Evolutionary conservation across 2,113 vertebrate genomes (phyloP).

Genomic region (Psettodes erumei): DNA sequence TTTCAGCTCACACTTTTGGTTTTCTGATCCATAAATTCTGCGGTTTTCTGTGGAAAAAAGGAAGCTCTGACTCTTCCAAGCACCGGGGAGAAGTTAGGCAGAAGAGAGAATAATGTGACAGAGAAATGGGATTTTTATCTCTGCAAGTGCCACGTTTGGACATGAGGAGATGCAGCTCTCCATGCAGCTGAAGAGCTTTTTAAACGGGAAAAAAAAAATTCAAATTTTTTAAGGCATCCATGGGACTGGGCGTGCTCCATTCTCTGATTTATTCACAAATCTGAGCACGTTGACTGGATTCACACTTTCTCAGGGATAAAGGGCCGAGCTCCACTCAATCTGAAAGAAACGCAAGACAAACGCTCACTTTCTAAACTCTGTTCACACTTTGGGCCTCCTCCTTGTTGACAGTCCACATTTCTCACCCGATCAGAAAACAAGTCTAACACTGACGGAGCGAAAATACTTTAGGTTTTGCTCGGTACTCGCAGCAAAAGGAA

Average conservation of each 20-base stretch:
- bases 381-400: neutral
- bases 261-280: slow-evolving; percentile 23
- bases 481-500: slow-evolving; percentile 23
- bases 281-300: neutral
- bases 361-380: neutral
- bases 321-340: slow-evolving; percentile 7
- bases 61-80: too few species aligned
- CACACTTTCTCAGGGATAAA: neutral
- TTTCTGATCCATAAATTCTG: neutral
- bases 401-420: slow-evolving; percentile 9
- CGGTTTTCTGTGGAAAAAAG: too few species aligned
- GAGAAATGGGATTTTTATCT: neutral
- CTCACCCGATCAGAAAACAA: slow-evolving; percentile 21
- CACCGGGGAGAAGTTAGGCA: neutral
- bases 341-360: neutral
- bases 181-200: neutral
- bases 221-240: neutral
- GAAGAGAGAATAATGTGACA: slow-evolving; percentile 4
- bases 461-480: slow-evolving; percentile 33
- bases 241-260: neutral
- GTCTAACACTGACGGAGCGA: slow-evolving; percentile 20
- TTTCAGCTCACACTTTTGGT: neutral
- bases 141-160: neutral
- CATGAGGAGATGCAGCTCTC: neutral
- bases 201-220: neutral